Evolutionary conservation across 2,888 invertebrate genomes (phyloP).

Genomic region (Conistra vaccinii): DNA sequence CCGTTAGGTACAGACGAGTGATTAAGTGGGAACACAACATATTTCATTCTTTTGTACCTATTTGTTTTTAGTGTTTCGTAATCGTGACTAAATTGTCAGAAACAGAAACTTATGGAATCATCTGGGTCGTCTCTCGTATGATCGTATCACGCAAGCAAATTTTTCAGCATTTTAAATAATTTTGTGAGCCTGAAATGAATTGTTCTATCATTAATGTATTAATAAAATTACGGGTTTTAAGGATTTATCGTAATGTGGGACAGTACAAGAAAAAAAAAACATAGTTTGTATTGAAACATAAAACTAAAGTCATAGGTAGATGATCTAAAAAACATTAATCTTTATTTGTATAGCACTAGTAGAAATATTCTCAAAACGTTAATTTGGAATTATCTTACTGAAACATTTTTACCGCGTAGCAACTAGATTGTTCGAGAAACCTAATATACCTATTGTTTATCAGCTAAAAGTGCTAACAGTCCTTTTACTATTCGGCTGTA

Average conservation of each 20-base stretch:
- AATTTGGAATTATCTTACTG: neutral
- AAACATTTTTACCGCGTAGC: neutral
- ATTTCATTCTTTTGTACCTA: constrained; percentile 27
- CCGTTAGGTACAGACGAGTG: constrained; percentile 65
- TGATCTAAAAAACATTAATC: neutral
- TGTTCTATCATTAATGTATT: neutral
- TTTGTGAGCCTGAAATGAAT: neutral
- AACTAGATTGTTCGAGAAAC: constrained; percentile 3
- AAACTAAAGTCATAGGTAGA: neutral
- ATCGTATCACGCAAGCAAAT: no score
- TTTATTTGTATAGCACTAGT: neutral
- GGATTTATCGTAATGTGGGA: neutral
- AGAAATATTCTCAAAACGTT: neutral
- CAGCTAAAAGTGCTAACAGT: neutral
- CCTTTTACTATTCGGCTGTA: constrained; percentile 64
- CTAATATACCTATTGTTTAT: neutral
- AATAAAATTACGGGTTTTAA: neutral
- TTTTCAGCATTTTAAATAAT: no score
- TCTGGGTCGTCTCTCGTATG: no score
- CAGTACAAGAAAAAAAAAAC: neutral
- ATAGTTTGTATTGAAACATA: neutral
- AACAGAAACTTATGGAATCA: neutral
- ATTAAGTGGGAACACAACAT: constrained; percentile 51
- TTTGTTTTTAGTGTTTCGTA: constrained; percentile 16
- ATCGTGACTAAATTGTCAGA: neutral